phyloP scores from a whole-genome alignment of 2,113 vertebrate genomes.

The Pseudopodoces humilis region DNA sequence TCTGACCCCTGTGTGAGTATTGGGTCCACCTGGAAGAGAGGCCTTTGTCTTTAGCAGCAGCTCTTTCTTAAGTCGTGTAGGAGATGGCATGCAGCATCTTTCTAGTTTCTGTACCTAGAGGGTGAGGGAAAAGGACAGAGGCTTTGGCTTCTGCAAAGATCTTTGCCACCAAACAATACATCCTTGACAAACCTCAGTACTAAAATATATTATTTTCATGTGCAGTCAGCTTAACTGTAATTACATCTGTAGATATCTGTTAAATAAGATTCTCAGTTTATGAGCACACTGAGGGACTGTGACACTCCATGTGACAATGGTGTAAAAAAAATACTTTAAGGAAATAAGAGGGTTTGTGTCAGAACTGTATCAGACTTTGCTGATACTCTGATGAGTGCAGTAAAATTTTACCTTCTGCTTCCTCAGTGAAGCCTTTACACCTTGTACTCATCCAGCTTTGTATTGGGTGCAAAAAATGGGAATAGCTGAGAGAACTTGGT shows the following conservation, averaged over 20 bases:
- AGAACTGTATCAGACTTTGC: neutral
- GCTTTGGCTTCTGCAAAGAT: neutral
- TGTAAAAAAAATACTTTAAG: slow-evolving; percentile 1
- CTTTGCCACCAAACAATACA: neutral
- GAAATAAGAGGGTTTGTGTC: neutral
- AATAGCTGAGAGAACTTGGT: neutral
- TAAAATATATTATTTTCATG: neutral
- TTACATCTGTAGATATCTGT: neutral
- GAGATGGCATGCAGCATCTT: neutral
- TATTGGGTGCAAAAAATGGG: neutral
- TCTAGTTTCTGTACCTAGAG: neutral
- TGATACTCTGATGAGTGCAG: neutral
- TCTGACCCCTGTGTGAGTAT: neutral
- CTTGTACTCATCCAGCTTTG: neutral
- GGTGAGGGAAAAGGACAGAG: neutral
- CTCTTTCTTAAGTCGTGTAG: neutral
- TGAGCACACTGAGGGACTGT: neutral
- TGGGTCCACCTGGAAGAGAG: neutral
- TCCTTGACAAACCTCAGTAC: neutral
- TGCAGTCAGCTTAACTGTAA: neutral
- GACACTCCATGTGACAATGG: neutral
- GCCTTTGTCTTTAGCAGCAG: neutral
- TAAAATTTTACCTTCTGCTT: neutral
- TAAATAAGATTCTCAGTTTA: neutral
- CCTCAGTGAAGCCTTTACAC: neutral